Evolutionary conservation across 2,888 invertebrate species (phyloP), one percentile per base, ranked within the genome.

Genomic region (Syrphus vitripennis): DNA sequence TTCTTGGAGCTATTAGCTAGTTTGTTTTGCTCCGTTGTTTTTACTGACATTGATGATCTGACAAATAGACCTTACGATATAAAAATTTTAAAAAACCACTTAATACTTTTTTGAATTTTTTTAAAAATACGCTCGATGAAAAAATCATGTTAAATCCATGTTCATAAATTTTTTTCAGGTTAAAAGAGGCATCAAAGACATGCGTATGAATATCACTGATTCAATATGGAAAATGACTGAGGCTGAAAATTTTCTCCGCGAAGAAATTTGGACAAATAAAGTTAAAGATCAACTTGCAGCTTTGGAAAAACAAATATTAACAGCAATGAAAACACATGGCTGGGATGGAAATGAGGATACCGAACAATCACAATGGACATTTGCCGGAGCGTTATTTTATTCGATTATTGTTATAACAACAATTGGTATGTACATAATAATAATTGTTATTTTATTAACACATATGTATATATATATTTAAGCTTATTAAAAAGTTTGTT

Each of bases 321-420:
- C 94, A 87, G 97, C 97, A 88, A 97, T 98, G 94, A 97, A 96
- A 90, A 95, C 96, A 80, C 95, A 96, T 81, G 98, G 98, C 4
- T 98, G 97, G 97, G 97, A 98, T 90, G 98, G 98, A 69, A 95
- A 95, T 89, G 95, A 95, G 91, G 94, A 94, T 89, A 91, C 93
- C 61, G 92, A 93, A 2, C 93, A 93, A 90, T 93, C 94, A 76
- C 97, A 97, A 92, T 97, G 97, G 97, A 97, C 97, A 57, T 96
- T 96, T 92, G 96, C 96, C 24, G 98, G 98, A 14, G 97, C 98
- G 0, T 94, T 98, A 21, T 97, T 98, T 93, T 98, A 98, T 93
- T 98, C 98, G 89, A 98, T 98, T 90, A 97, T 98, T 89, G 98
- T 98, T 88, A 98, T 98, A 92, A 98, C 98, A 72, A 98, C 98